Evolutionary conservation across 2,113 vertebrate genomes (phyloP), one percentile per base, ranked within the genome.

Genomic region (Grallaria varia): DNA sequence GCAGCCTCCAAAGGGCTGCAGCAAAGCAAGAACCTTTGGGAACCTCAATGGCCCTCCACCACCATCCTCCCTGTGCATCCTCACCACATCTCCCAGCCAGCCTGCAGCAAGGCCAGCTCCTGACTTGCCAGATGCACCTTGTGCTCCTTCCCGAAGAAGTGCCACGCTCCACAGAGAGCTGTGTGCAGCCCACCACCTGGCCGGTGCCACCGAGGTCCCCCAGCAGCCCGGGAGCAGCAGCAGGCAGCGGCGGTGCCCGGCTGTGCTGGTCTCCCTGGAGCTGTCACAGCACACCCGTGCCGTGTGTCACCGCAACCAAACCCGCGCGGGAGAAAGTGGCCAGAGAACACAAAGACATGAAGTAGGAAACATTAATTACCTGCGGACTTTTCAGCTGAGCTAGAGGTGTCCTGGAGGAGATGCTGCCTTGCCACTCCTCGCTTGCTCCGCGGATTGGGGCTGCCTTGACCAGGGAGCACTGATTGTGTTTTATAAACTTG

Each of bases 401-500:
- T 81, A 92, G 12, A 52, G 59, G 68, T 40, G 92, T 97, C 97
- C 96, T 14, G 80, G 55, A 64, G 85, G 91, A 92, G 94, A 63
- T 91, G 88, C 82, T 87, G 96, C 81, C 88, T 67, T 59, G 95
- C 56, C 56, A 42, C 88, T 92, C 72, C 91, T 91, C 2, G 79
- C 47, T 92, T 71, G 90, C 88, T 76, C 86, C 73, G 49, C 16
- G 42, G 83, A 6, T 60, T 76, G 31, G 79, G 93, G 86, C 79
- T 72, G 93, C 92, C 53, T 75, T 95, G 90, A 82, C 84, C 95
- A 83, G 88, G 96, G 93, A 96, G 84, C 90, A 79, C 55, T 35
- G 95, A 88, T 68, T 89, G 84, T 75, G 95, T 93, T 93, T 95
- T 95, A 95, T 87, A 92, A 97, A 97, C 94, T 96, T 90, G 96